These are phyloP conservation scores for Eustalomyia histrio DNA, from an alignment of 2,888 invertebrate species.

Conservation along the genomic window DNA sequence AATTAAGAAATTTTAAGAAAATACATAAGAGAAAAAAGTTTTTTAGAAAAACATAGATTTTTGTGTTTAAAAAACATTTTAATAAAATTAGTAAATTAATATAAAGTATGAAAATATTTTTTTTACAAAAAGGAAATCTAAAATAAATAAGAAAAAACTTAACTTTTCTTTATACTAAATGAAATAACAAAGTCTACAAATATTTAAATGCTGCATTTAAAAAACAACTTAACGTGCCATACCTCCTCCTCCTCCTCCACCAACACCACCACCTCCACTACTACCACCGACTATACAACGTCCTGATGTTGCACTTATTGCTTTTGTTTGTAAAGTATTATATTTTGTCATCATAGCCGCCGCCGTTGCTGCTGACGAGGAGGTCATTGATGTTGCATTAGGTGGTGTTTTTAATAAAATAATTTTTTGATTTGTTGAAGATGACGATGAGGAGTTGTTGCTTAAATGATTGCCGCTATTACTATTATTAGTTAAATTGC, in stretches of 20 bases:
- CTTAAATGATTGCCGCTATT: conserved; percentile 47
- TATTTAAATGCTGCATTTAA: background rate
- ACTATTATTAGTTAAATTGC: conserved; percentile 56
- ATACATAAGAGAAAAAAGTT: background rate
- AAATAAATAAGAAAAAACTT: conserved; percentile 4
- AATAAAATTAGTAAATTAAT: conserved; percentile 28
- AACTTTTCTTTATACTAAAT: conserved; percentile 10
- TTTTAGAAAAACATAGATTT: background rate
- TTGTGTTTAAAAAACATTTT: conserved; percentile 26
- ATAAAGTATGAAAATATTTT: conserved; percentile 17
- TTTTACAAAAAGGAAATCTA: conserved; percentile 37
- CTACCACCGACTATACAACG: conserved; percentile 1
- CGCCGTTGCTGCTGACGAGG: conserved; percentile 40
- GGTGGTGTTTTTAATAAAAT: conserved; percentile 73
- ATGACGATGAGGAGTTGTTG: conserved; percentile 35
- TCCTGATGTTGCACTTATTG: conserved; percentile 4
- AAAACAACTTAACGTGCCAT: conserved; percentile 35
- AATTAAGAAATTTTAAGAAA: conserved; percentile 2
- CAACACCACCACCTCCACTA: conserved; percentile 2
- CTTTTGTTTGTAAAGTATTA: conserved; percentile 32
- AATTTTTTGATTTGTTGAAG: conserved; percentile 73
- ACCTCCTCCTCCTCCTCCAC: background rate
- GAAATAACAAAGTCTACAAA: conserved; percentile 5
- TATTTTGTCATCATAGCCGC: conserved; percentile 30
- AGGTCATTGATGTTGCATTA: conserved; percentile 50